A percentile compares a stretch with the other conserved stretches of the same genome.
Evolutionary conservation across 1,140 invertebrate genomes (phyloP).

Genomic region (Habropoda laboriosa): DNA sequence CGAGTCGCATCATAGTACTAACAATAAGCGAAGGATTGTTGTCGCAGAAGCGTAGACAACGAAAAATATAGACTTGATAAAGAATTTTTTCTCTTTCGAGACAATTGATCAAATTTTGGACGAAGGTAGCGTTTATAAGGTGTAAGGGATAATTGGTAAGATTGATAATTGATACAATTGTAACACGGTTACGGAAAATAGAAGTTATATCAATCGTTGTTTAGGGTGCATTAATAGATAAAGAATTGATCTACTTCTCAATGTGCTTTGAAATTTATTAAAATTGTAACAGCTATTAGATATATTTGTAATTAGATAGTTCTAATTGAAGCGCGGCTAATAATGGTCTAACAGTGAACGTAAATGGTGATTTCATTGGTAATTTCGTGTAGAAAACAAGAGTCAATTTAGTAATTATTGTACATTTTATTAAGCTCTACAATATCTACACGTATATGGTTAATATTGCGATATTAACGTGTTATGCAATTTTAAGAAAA

Average conservation of each 20-base stretch:
- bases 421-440: constrained; percentile 9
- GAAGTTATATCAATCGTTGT: background rate
- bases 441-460: background rate
- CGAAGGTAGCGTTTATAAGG: background rate
- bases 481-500: constrained; percentile 29
- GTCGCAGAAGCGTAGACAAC: constrained; percentile 30
- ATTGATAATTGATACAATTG: background rate
- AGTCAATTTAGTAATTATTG: constrained; percentile 33
- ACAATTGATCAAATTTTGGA: background rate
- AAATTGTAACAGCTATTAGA: constrained; percentile 4
- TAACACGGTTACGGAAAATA: background rate
- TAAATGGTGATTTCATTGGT: constrained; percentile 38
- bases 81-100: background rate
- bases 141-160: background rate
- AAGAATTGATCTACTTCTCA: constrained; percentile 5
- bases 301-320: background rate
- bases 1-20: too few relatives aligned
- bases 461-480: constrained; percentile 14
- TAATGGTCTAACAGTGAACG: constrained; percentile 2
- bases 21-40: constrained; percentile 8
- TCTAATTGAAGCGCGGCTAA: background rate
- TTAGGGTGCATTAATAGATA: background rate
- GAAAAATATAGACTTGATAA: constrained; percentile 7
- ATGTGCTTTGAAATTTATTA: constrained; percentile 28
- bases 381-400: constrained; percentile 10